These are phyloP conservation scores for Enteromius viviparus DNA, from an alignment of 2,797 vertebrate genomes.

Conservation along the genomic window DNA sequence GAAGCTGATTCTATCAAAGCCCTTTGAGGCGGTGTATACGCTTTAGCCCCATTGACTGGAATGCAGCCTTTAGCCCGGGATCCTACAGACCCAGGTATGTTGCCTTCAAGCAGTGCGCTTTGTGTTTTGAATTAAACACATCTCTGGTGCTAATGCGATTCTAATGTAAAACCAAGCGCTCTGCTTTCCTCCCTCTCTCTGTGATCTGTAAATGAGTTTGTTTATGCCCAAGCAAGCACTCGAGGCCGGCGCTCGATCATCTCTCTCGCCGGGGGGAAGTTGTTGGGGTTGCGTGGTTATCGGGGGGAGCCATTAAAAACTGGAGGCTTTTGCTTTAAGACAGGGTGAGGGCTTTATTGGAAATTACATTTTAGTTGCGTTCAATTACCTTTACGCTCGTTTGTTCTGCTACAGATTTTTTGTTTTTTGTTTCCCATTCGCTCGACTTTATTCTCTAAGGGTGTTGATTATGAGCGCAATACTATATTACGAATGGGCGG, in stretches of 20 bases:
- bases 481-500: constrained; percentile 80
- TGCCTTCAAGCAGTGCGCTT: constrained; percentile 31
- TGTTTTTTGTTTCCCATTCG: constrained; percentile 63
- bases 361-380: constrained; percentile 85
- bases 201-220: constrained; percentile 70
- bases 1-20: constrained; percentile 73
- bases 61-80: constrained; percentile 61
- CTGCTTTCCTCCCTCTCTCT: constrained; percentile 31
- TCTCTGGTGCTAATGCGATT: constrained; percentile 50
- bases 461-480: constrained; percentile 74
- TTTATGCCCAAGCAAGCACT: constrained; percentile 66
- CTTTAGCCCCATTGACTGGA: constrained; percentile 71
- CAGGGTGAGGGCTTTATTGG: constrained; percentile 79
- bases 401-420: constrained; percentile 79
- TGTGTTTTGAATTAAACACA: constrained; percentile 56
- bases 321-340: constrained; percentile 53
- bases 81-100: constrained; percentile 45
- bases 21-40: constrained; percentile 63
- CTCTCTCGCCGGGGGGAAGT: constrained; percentile 44
- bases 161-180: constrained; percentile 50
- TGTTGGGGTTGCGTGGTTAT: constrained; percentile 66
- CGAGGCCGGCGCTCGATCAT: constrained; percentile 50
- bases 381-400: constrained; percentile 81
- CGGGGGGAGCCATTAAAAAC: constrained; percentile 77
- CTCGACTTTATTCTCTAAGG: constrained; percentile 66